phyloP scores from a whole-genome alignment of 2,113 vertebrate species.

The Caracal caracal region DNA sequence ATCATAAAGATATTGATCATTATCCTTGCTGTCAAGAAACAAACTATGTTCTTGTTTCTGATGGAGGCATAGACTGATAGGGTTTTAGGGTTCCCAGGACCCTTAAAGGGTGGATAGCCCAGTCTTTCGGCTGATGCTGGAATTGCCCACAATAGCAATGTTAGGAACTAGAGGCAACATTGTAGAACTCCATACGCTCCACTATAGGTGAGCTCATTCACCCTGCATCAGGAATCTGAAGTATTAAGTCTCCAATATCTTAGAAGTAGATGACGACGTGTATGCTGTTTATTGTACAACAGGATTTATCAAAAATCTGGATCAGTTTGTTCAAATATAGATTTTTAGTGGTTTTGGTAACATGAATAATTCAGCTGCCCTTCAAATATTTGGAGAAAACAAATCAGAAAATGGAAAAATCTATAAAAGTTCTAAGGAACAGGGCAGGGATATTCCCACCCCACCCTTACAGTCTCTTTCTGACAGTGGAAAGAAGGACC shows the following conservation, averaged over 20 bases:
- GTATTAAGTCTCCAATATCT: not conserved
- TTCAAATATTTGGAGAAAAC: constrained; percentile 17
- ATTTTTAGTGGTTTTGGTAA: not conserved
- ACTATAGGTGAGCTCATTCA: not conserved
- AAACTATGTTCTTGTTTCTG: not conserved
- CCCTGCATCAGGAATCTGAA: not conserved
- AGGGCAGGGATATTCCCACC: not conserved
- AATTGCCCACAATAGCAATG: not conserved
- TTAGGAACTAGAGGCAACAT: not conserved
- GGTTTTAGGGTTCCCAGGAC: not conserved
- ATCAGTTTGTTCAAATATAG: not conserved
- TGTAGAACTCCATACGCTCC: not conserved
- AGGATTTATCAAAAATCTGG: not conserved
- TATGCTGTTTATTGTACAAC: not conserved
- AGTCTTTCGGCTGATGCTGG: not conserved
- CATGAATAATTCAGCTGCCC: not conserved
- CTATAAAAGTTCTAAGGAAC: not conserved
- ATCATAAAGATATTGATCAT: not conserved
- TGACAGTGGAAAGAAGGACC: not conserved
- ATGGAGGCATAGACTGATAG: not conserved
- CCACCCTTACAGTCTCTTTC: not conserved
- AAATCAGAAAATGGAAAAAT: constrained; percentile 39
- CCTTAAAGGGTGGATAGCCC: not conserved
- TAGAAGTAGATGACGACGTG: too few species aligned
- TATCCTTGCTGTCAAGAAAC: not conserved